Percentiles rank a stretch among this genome's conserved stretches.
Evolutionary conservation across 2,113 vertebrate genomes (phyloP).

Genomic region (Vulpes lagopus): DNA sequence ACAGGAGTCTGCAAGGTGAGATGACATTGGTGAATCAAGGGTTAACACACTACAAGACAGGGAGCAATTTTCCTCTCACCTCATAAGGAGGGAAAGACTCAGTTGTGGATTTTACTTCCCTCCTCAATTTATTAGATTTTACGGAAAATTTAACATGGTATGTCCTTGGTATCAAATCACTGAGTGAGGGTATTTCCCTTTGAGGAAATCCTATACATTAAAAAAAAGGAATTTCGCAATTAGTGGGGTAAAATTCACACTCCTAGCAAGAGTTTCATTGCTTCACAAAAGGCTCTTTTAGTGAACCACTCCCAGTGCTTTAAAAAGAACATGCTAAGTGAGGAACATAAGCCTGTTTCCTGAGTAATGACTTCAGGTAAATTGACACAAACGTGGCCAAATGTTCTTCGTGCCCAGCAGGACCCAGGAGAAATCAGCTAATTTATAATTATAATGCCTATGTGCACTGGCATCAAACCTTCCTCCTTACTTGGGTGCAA

Average conservation of each 20-base stretch:
- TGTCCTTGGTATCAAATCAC: slow-evolving; percentile 46
- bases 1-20: background rate
- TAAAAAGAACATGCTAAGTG: slow-evolving; percentile 66
- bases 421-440: slow-evolving; percentile 43
- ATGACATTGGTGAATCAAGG: background rate
- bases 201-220: slow-evolving; percentile 58
- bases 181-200: slow-evolving; percentile 35
- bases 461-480: background rate
- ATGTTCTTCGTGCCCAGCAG: background rate
- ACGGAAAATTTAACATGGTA: background rate
- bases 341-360: slow-evolving; percentile 55
- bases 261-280: slow-evolving; percentile 10
- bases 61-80: background rate
- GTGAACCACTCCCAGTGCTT: background rate
- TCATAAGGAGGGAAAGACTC: background rate
- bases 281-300: slow-evolving; percentile 70
- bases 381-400: slow-evolving; percentile 11
- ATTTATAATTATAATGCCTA: slow-evolving; percentile 45
- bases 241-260: background rate
- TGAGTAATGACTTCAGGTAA: slow-evolving; percentile 69
- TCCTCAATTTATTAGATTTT: slow-evolving; percentile 50
- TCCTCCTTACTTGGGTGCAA: background rate
- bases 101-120: background rate
- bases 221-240: slow-evolving; percentile 53
- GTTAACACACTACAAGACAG: background rate